Evolutionary conservation across 2,113 vertebrate species (phyloP).

Genomic region (Gracilinanus agilis): DNA sequence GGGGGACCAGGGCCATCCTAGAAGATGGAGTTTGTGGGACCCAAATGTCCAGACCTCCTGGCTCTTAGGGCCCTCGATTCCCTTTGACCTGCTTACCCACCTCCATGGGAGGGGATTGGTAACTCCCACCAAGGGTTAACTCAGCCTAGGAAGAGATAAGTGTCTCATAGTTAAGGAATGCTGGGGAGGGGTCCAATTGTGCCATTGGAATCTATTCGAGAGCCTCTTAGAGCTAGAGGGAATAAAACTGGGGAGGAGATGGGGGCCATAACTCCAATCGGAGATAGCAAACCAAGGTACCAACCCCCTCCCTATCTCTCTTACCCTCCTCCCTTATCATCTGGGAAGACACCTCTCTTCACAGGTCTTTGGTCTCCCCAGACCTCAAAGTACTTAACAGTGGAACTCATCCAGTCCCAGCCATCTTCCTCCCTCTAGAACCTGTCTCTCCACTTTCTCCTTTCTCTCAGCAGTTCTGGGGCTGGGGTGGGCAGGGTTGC

Average conservation of each 20-base stretch:
- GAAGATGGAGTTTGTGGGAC: background rate
- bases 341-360: background rate
- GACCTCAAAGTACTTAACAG: background rate
- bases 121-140: background rate
- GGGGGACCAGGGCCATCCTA: background rate
- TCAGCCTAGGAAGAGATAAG: background rate
- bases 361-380: background rate
- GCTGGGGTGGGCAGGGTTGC: background rate
- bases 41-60: background rate
- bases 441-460: background rate
- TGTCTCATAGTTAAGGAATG: background rate
- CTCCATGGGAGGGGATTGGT: slow-evolving; percentile 22
- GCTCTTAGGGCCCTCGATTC: background rate
- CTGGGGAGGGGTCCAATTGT: background rate
- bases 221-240: slow-evolving; percentile 1
- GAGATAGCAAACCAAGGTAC: background rate
- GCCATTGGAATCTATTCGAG: background rate
- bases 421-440: background rate
- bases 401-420: background rate
- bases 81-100: slow-evolving; percentile 27
- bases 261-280: background rate
- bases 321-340: background rate
- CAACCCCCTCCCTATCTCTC: background rate
- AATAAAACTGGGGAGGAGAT: background rate
- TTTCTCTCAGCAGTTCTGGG: slow-evolving; percentile 4